Conservation (phyloP, 2,113 vertebrate genomes). For the Paracanthobrama guichenoti region DNA sequence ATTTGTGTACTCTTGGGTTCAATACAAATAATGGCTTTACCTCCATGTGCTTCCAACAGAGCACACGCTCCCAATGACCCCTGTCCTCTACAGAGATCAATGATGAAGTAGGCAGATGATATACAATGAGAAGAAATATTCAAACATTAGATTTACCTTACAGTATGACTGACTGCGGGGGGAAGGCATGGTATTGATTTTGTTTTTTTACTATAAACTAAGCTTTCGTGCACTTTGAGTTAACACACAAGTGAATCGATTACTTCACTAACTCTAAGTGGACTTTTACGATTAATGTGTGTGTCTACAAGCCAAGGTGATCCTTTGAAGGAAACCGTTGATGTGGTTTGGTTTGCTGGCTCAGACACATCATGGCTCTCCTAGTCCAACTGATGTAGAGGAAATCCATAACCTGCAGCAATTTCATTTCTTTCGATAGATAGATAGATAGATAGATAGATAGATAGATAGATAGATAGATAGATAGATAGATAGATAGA, state of each 20-base stretch:
- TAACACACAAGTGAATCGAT: neutral
- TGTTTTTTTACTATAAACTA: neutral
- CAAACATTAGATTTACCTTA: constrained; percentile 17
- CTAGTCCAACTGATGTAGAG: neutral
- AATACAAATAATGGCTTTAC: neutral
- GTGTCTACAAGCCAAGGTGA: neutral
- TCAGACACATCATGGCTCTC: neutral
- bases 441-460: too few species aligned
- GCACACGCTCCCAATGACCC: neutral
- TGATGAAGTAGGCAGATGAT: neutral
- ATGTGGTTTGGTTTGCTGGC: too few species aligned
- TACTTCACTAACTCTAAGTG: neutral
- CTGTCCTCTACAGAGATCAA: constrained; percentile 1
- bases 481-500: neutral
- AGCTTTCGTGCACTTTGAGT: neutral
- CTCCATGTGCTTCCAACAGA: neutral
- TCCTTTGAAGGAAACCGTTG: neutral
- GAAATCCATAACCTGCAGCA: neutral
- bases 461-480: neutral
- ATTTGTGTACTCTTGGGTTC: neutral
- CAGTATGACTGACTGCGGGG: neutral
- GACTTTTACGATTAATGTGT: neutral
- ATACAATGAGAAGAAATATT: constrained; percentile 15
- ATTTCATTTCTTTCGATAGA: too few species aligned
- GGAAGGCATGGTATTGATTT: neutral